Conservation (phyloP, 2,113 vertebrate species). For the Trematocara zebra region DNA sequence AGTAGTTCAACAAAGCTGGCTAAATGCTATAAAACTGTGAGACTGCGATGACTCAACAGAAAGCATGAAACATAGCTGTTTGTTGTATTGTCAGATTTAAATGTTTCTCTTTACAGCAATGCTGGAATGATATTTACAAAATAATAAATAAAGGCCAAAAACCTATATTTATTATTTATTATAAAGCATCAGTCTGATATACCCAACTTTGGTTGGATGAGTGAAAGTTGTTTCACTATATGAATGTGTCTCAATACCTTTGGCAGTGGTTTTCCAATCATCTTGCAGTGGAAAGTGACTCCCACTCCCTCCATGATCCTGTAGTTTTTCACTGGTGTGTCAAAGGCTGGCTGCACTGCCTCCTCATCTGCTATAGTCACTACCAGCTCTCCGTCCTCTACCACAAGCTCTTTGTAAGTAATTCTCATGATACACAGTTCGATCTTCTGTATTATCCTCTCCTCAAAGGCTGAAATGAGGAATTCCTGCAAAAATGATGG, state of each 20-base stretch:
- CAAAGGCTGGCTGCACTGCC: slow-evolving; percentile 82
- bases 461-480: slow-evolving; percentile 91
- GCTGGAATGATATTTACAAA: neutral
- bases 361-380: slow-evolving; percentile 82
- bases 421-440: slow-evolving; percentile 93
- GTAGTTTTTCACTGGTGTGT: slow-evolving; percentile 89
- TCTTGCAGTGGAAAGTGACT: slow-evolving; percentile 94
- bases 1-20: neutral
- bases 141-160: neutral
- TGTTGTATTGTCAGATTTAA: neutral
- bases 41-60: neutral
- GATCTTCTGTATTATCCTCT: slow-evolving; percentile 94
- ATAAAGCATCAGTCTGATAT: neutral
- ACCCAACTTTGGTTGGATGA: neutral
- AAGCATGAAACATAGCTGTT: neutral
- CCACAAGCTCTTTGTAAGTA: slow-evolving; percentile 85
- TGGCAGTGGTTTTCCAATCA: slow-evolving; percentile 85
- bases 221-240: neutral
- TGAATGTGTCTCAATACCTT: slow-evolving; percentile 76
- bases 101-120: neutral
- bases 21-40: neutral
- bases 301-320: slow-evolving; percentile 91
- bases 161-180: neutral
- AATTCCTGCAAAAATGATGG: slow-evolving; percentile 78
- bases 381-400: slow-evolving; percentile 88